Base-by-base conservation (phyloP, 2,113 vertebrate genomes). In the Prietella phreatophila region DNA sequence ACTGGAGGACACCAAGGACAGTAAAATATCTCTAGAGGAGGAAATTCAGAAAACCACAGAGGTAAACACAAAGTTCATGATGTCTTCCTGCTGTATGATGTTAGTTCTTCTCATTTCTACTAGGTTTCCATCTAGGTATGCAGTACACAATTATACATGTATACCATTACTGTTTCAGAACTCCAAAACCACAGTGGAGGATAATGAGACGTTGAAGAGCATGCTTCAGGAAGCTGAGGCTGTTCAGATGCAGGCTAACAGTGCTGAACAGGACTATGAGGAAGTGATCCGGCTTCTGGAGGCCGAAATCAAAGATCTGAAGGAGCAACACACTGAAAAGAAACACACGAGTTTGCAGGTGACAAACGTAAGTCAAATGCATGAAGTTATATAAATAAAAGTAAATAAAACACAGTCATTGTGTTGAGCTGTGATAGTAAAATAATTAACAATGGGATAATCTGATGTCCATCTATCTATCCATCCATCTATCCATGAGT, bases 281-380 rank as follows among this genome's bases (percentile, higher is more conserved):
- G 97, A 97, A 90, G 97, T 97, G 61, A 97, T 98, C 89, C 96
- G 95, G 89, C 93, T 98, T 75, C 95, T 98, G 89, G 97, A 98
- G 90, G 95, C 96, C 0, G 97, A 98, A 91, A 97, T 98, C 92
- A 94, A 88, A 79, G 97, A 98, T 92, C 95, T 98, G 87, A 98
- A 97, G 92, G 96, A 94, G 87, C 95, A 97, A 93, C 90, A 97
- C 89, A 89, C 80, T 0, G 93, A 92, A 58, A 96, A 94, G 86
- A 96, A 95, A 89, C 93, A 88, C 78, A 76, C 92, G 0, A 89
- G 91, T 86, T 87, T 90, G n/a, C 96, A 96, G 87, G 89, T 82
- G 36, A 83, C 82, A 33, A 92, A 89, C 90, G 91, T 93, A 33
- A 82, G 82, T 3, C 8, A 61, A 22, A 14, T 14, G 65, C 1